Base-by-base conservation (phyloP, 2,113 vertebrate genomes). In the Puntigrus tetrazona region DNA sequence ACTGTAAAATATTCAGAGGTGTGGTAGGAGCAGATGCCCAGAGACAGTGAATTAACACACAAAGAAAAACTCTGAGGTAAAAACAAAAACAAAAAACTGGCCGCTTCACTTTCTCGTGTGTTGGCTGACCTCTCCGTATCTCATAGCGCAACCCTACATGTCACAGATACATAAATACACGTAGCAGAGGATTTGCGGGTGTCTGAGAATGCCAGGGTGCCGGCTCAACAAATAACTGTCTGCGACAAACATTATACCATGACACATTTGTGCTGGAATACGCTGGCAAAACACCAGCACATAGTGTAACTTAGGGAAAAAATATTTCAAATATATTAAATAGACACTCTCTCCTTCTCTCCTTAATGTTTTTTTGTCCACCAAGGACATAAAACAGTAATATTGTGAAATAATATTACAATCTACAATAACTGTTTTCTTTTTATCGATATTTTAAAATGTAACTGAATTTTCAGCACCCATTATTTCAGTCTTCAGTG, bases 191-290 rank as follows among this genome's bases (percentile, higher is more conserved):
- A 52, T 31, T 73, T 63, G 82, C 18, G 79, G 84, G 75, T 78
- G 86, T 86, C 85, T 78, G 88, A 85, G 86, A 84, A 84, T 83
- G 88, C 72, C 74, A 63, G 65, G 50, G n/a, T 41, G 74, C 61
- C 25, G 41, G 69, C 20, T 47, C 31, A 78, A 61, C 65, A 74
- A 87, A 83, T 83, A 84, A 83, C 52, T 76, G 63, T 55, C 50
- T 57, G 50, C 4, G 25, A 29, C 7, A 7, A 8, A 75, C 72
- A 75, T 75, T 16, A 22, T 31, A 31, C 14, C 73, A 75, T 75
- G 73, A 27, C 27, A 75, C 27, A 47, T 16, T 50, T 31, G 20
- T 69, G 18, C 22, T 57, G 29, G 22, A 57, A 57, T 7, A 57
- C 5, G 67, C 34, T n/a, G 20, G 34, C 41, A 45, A 50, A 47